Conservation (phyloP, 2,113 vertebrate genomes). For the Neolamprologus sp. region DNA sequence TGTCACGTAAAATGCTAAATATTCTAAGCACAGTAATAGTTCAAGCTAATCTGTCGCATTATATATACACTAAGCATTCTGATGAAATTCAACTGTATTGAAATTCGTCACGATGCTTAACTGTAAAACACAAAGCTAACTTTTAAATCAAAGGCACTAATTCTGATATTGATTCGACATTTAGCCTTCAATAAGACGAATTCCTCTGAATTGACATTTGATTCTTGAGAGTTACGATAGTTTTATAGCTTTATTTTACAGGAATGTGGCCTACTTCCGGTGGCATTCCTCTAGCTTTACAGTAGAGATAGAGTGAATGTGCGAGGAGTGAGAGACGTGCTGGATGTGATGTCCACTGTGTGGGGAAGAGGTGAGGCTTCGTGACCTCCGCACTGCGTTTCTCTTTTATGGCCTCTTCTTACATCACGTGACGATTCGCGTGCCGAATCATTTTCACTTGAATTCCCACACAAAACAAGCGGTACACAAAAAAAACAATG, state of each 20-base stretch:
- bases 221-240: neutral
- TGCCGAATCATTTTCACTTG: neutral
- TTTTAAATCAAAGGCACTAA: neutral
- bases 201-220: neutral
- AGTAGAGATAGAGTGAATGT: neutral
- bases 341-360: conserved; percentile 32
- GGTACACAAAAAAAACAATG: neutral
- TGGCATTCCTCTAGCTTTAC: fast-evolving
- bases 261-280: neutral
- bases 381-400: neutral
- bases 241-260: neutral
- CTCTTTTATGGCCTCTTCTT: neutral
- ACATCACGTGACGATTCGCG: neutral
- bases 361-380: neutral
- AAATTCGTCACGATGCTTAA: neutral
- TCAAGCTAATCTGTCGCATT: neutral
- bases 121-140: neutral
- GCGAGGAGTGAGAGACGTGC: conserved; percentile 55
- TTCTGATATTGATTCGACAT: neutral
- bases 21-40: neutral
- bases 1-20: neutral
- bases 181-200: neutral
- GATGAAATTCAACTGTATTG: neutral
- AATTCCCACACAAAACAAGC: neutral
- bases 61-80: neutral